Evolutionary conservation across 2,888 invertebrate genomes (phyloP).

Genomic region (Artemia sinica): DNA sequence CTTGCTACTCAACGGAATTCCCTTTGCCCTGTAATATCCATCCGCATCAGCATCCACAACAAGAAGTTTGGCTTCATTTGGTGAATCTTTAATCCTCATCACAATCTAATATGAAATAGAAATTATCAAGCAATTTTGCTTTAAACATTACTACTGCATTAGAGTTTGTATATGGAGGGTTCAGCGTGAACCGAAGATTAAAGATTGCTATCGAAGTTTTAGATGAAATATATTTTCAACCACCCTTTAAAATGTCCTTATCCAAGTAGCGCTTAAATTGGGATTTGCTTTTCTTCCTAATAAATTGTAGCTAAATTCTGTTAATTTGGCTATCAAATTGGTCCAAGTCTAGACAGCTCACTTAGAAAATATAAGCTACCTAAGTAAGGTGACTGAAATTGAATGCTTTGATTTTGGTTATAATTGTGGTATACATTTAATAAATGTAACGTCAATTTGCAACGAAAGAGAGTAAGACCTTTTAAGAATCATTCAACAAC

Average conservation of each 20-base stretch:
- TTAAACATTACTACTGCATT: background rate
- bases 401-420: no score
- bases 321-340: no score
- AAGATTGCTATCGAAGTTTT: no score
- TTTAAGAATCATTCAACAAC: no score
- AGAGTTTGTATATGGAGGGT: background rate
- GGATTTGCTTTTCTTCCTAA: background rate
- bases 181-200: background rate
- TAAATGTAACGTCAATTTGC: no score
- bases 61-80: constrained; percentile 69
- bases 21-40: constrained; percentile 43
- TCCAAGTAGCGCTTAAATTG: background rate
- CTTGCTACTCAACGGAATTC: background rate
- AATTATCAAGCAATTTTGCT: constrained; percentile 23
- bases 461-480: no score
- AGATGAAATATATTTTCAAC: background rate
- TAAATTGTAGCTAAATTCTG: no score
- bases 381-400: no score
- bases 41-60: constrained; percentile 62
- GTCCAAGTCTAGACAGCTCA: no score
- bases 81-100: constrained; percentile 68
- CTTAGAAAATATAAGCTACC: no score
- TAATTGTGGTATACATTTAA: no score
- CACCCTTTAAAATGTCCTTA: background rate
- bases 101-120: constrained; percentile 44